Evolutionary conservation across 2,113 vertebrate species (phyloP), one percentile per base, ranked within the genome.

Genomic region (Seriola quinqueradiata): DNA sequence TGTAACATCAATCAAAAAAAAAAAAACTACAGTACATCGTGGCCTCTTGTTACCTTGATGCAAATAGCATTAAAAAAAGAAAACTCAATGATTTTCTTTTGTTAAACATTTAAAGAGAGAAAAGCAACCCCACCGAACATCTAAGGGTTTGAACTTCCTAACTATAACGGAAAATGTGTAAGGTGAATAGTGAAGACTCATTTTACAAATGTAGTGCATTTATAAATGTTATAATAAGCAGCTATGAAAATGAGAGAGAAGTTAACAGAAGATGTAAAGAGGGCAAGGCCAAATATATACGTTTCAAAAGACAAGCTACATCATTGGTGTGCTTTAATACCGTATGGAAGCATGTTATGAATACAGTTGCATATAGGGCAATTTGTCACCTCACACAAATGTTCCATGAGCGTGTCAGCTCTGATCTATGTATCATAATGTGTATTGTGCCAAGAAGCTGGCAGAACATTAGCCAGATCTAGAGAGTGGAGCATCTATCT

Each of bases 401-500:
- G 90, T 87, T 95, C 92, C 90, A 82, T 81, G 92, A 82, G 83
- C 87, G 93, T 82, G 88, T 91, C 94, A 95, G 94, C 95, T 95
- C 95, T 96, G 93, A 95, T 97, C 95, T 96, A 95, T 94, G 75
- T 69, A 94, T 77, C 77, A 78, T 87, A 95, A 95, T 95, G 93
- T 95, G 95, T 91, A 84, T 92, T 95, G 92, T 94, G 92, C 92
- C 93, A 95, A 81, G 87, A 42, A 79, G 94, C 93, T 91, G 90
- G 95, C 95, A 95, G 95, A 96, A 90, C 94, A 93, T 94, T 95
- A 96, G 96, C 95, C 94, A 95, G 95, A 95, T 95, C 92, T 86
- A 90, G 96, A 97, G 95, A 96, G 92, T 91, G 50, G 94, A 95
- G 94, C 92, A 94, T 93, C 90, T 93, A 93, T 90, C 87, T 90